Percentiles rank a stretch among this genome's conserved stretches.
Evolutionary conservation across 2,888 invertebrate species (phyloP).

Genomic region (Aspidapion aeneum): DNA sequence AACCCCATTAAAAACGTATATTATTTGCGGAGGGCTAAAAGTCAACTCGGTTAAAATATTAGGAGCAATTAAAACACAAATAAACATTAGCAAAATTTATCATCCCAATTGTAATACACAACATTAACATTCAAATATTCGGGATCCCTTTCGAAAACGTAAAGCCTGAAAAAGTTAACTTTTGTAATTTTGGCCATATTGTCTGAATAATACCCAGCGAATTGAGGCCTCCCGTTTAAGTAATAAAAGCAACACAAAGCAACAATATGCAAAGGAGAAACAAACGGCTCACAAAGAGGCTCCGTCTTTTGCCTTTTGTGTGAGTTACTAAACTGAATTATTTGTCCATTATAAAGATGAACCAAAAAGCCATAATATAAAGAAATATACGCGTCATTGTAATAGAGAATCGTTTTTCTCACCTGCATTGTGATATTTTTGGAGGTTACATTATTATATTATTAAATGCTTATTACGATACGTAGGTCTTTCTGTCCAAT

Average conservation of each 20-base stretch:
- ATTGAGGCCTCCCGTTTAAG: neutral
- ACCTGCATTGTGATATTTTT: too few relatives aligned
- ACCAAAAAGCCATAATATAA: too few relatives aligned
- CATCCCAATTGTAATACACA: neutral
- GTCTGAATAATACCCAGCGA: neutral
- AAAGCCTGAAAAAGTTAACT: neutral
- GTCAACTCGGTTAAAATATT: neutral
- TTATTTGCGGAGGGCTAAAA: neutral
- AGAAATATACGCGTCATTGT: too few relatives aligned
- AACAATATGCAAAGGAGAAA: neutral
- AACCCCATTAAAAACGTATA: neutral
- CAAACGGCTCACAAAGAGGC: neutral
- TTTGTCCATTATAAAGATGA: neutral
- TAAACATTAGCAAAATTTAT: neutral
- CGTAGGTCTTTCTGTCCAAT: too few relatives aligned
- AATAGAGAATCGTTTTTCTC: too few relatives aligned
- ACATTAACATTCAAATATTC: neutral
- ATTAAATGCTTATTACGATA: too few relatives aligned
- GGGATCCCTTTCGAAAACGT: neutral
- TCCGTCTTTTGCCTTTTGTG: neutral
- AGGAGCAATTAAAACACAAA: neutral
- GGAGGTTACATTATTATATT: too few relatives aligned
- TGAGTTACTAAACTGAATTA: neutral
- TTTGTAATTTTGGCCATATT: neutral
- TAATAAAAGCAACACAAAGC: neutral